Base-by-base conservation (phyloP, 2,888 invertebrate species). In the Mimas tiliae region DNA sequence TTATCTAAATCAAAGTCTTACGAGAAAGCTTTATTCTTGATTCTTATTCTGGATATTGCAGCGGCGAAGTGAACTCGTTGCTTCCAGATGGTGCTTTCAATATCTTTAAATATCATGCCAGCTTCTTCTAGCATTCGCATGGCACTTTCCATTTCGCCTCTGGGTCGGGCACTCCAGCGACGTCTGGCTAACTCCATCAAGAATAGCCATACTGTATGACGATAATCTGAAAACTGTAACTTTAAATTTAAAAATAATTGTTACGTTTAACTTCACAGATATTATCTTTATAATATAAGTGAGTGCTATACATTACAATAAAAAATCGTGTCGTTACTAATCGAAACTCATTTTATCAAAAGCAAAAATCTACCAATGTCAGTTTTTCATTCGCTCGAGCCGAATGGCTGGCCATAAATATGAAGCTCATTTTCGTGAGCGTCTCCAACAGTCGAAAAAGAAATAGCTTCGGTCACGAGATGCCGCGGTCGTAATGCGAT, bases 41-140 rank as follows among this genome's bases (percentile, higher is more conserved):
- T 97, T 14, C 97, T 93, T 71, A 97, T 94, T 69, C 97, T 94
- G 0, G 97, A 96, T 52, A 97, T 94, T 0, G 97, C 96, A 0
- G 97, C 97, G 0, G 97, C 96, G 47, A 97, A 88, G 72, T 95
- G 95, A 0, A 96, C 95, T 65, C 96, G 94, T 74, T 95, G 94
- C 9, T 92, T 83, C 95, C 96, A 95, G 12, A 97, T 87, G 1
- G 94, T 93, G 9, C 89, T 87, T 73, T 97, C 96, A 0, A 96
- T 94, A 0, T 94, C 94, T 47, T 90, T 83, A 68, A 94, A 88
- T 0, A 88, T 89, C 0, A 77, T 76, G 0, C 93, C 92, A 0
- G 86, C 86, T 65, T 83, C 74, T 0, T 73, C 70, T 14, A 93
- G 76, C 1, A 93, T 83, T 1, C 55, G 66, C 0, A 74, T 75